These are phyloP conservation scores for Calephelis perditalis DNA, from an alignment of 2,888 invertebrate genomes.

Conservation along the genomic window DNA sequence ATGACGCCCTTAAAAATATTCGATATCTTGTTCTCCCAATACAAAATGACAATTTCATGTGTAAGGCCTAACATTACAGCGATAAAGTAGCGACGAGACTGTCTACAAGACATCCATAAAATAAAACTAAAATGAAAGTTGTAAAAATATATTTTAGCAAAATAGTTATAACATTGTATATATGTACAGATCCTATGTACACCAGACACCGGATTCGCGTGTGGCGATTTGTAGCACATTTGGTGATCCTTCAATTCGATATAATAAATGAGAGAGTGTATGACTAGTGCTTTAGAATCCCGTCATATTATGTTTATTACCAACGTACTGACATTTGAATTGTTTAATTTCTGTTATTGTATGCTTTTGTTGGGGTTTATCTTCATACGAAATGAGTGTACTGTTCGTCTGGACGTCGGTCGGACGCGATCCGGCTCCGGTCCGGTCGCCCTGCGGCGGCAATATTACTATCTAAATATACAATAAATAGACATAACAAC, in stretches of 20 bases:
- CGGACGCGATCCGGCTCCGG: not conserved
- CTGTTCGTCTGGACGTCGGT: no score
- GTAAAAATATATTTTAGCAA: slow-evolving; percentile 6
- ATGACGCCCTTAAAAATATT: not conserved
- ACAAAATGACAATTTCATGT: not conserved
- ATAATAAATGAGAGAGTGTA: no score
- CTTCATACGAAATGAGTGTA: no score
- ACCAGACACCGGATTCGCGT: no score
- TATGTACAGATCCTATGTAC: slow-evolving; percentile 14
- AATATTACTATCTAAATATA: not conserved
- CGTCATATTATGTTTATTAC: not conserved
- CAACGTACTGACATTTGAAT: not conserved
- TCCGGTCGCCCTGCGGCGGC: not conserved
- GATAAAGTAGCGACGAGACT: no score
- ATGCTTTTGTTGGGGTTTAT: no score
- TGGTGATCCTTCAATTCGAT: no score
- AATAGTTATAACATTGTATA: slow-evolving; percentile 16
- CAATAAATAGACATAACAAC: not conserved
- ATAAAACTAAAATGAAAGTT: not conserved
- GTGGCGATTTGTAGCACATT: no score
- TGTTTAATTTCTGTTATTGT: not conserved
- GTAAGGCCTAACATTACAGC: no score
- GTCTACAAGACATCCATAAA: no score
- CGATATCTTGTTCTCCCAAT: not conserved
- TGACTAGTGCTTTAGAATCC: no score